phyloP scores from a whole-genome alignment of 2,888 invertebrate species.

The Eupithecia abbreviata region DNA sequence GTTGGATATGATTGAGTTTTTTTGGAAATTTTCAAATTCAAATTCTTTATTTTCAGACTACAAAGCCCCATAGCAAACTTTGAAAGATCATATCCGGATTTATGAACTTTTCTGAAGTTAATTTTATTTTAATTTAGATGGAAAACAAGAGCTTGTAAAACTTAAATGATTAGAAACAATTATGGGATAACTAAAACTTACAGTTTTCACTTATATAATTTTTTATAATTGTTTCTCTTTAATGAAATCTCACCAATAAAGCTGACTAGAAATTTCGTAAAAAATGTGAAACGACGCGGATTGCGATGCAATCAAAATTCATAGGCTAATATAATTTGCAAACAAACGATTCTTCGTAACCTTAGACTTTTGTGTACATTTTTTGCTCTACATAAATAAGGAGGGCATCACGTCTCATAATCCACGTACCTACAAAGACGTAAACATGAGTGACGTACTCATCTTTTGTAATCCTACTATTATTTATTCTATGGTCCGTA shows the following conservation, averaged over 20 bases:
- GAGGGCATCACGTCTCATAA: slow-evolving; percentile 76
- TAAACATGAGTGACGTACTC: slow-evolving; percentile 76
- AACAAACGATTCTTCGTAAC: slow-evolving; percentile 64
- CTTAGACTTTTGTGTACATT: slow-evolving; percentile 57
- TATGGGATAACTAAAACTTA: too few relatives aligned
- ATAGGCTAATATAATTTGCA: slow-evolving; percentile 75
- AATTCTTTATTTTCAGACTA: too few relatives aligned
- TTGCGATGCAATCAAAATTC: slow-evolving; percentile 55
- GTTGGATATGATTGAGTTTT: slow-evolving; percentile 7
- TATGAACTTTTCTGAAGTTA: neutral
- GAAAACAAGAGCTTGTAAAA: too few relatives aligned
- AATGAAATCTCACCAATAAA: neutral
- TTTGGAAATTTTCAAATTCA: neutral
- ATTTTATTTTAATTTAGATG: too few relatives aligned
- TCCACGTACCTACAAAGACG: slow-evolving; percentile 73
- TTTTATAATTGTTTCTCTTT: neutral
- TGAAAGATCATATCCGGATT: neutral
- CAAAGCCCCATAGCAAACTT: neutral
- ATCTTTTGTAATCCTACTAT: slow-evolving; percentile 64
- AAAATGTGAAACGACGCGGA: slow-evolving; percentile 8
- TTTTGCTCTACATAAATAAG: slow-evolving; percentile 60
- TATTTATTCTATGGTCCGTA: slow-evolving; percentile 44
- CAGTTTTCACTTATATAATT: too few relatives aligned
- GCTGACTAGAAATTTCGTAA: neutral
- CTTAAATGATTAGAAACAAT: too few relatives aligned